These are phyloP conservation scores for Scaptomyza reducta DNA, from an alignment of 2,888 invertebrate genomes.

Conservation along the genomic window DNA sequence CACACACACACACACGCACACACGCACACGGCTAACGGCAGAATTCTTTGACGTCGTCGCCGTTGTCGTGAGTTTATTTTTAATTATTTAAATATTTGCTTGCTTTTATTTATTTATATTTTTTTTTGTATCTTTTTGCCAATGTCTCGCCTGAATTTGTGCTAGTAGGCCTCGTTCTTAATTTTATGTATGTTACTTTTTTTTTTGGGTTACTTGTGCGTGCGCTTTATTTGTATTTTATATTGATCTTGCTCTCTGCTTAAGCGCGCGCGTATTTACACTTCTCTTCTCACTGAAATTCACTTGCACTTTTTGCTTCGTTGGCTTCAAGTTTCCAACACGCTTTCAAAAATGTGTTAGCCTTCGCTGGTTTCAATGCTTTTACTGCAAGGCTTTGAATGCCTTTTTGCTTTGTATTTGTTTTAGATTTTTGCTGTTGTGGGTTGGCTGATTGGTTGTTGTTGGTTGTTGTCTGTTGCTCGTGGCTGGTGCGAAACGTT, in stretches of 20 bases:
- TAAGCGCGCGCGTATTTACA: slow-evolving; percentile 20
- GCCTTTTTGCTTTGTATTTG: background rate
- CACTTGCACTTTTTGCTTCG: slow-evolving; percentile 39
- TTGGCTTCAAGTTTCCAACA: background rate
- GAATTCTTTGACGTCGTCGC: slow-evolving; percentile 62
- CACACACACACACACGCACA: slow-evolving; percentile 26
- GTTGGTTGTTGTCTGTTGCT: slow-evolving; percentile 26
- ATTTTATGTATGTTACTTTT: slow-evolving; percentile 50
- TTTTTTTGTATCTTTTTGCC: too few relatives aligned
- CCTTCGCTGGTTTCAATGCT: slow-evolving; percentile 11
- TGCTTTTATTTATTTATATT: slow-evolving; percentile 9
- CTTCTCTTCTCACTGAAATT: too few relatives aligned
- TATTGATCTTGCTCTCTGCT: background rate
- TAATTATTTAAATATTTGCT: slow-evolving; percentile 75
- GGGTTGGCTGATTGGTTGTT: background rate
- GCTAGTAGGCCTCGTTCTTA: slow-evolving; percentile 79
- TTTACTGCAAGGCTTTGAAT: slow-evolving; percentile 11
- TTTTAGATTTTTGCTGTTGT: slow-evolving; percentile 24
- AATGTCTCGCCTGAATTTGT: slow-evolving; percentile 70
- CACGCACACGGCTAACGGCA: slow-evolving; percentile 19
- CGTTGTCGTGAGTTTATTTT: slow-evolving; percentile 68
- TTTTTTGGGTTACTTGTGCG: slow-evolving; percentile 16
- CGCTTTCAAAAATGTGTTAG: slow-evolving; percentile 4
- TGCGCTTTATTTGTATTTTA: slow-evolving; percentile 6
- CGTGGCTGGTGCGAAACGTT: slow-evolving; percentile 76